Conservation (phyloP, 2,797 vertebrate genomes). For the Glyptemys insculpta region DNA sequence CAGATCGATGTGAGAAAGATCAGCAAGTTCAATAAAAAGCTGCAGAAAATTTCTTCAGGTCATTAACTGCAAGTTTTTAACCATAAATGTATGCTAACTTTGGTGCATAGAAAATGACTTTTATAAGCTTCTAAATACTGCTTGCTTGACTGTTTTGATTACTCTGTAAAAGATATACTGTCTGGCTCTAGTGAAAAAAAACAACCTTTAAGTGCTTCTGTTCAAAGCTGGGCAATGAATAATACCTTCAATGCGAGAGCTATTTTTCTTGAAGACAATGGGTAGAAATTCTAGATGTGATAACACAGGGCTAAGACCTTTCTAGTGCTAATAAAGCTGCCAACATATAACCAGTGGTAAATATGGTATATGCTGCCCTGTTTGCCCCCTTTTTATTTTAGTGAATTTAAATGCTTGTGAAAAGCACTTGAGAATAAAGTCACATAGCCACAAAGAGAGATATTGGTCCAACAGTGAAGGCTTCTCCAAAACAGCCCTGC, state of each 20-base stretch:
- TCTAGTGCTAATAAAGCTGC: background rate
- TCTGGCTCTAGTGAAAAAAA: background rate
- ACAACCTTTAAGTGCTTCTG: background rate
- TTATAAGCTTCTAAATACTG: background rate
- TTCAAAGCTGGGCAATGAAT: background rate
- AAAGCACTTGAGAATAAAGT: background rate
- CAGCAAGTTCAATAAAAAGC: background rate
- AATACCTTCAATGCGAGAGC: accelerated
- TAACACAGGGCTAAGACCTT: background rate
- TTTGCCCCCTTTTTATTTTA: background rate
- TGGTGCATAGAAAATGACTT: slow-evolving; percentile 11
- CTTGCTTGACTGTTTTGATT: background rate
- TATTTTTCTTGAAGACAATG: slow-evolving; percentile 2
- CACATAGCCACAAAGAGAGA: accelerated
- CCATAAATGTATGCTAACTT: background rate
- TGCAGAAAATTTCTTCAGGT: background rate
- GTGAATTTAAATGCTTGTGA: background rate
- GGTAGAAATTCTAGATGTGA: background rate
- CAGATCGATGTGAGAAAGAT: background rate
- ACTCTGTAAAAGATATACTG: background rate
- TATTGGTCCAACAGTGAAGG: background rate
- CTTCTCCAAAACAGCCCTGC: accelerated
- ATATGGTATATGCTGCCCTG: background rate
- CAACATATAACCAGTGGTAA: slow-evolving; percentile 32
- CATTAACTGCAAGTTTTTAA: background rate